phyloP scores from a whole-genome alignment of 1,140 invertebrate species.

The Micrasema longulum region DNA sequence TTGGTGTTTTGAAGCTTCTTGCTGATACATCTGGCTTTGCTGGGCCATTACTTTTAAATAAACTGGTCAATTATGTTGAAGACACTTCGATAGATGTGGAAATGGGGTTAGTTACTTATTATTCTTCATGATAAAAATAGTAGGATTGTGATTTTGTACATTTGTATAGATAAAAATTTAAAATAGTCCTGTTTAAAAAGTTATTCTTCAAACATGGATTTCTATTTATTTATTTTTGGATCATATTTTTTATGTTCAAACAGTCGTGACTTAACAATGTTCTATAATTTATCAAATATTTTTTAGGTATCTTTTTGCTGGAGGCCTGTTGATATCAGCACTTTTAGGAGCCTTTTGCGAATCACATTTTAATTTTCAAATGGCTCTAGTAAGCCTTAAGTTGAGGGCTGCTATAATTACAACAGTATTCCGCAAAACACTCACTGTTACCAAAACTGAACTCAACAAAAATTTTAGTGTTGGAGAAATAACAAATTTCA shows the following conservation, averaged over 20 bases:
- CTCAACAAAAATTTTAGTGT: constrained; percentile 74
- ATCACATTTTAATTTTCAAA: constrained; percentile 90
- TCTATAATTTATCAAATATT: no score
- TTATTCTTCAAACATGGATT: no score
- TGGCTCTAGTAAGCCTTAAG: constrained; percentile 88
- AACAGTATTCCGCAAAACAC: constrained; percentile 87
- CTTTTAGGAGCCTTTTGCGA: constrained; percentile 83
- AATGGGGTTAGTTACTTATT: constrained; percentile 67
- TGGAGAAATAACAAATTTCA: constrained; percentile 95
- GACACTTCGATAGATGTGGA: constrained; percentile 74
- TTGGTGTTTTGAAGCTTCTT: constrained; percentile 89
- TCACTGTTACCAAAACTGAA: constrained; percentile 71
- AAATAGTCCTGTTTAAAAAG: no score
- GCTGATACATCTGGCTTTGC: constrained; percentile 88
- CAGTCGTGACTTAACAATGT: no score
- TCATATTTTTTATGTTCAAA: no score
- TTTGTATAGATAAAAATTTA: no score
- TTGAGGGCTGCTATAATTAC: constrained; percentile 87
- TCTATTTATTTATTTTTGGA: no score
- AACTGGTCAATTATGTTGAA: constrained; percentile 85
- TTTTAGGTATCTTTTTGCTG: constrained; percentile 81
- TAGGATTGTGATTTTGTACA: no score
- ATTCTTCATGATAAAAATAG: neutral
- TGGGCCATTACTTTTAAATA: constrained; percentile 89
- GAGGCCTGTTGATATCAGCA: constrained; percentile 75